A percentile compares a stretch with the other conserved stretches of the same genome.
phyloP scores from a whole-genome alignment of 1,140 invertebrate genomes.

The Gryllus bimaculatus region DNA sequence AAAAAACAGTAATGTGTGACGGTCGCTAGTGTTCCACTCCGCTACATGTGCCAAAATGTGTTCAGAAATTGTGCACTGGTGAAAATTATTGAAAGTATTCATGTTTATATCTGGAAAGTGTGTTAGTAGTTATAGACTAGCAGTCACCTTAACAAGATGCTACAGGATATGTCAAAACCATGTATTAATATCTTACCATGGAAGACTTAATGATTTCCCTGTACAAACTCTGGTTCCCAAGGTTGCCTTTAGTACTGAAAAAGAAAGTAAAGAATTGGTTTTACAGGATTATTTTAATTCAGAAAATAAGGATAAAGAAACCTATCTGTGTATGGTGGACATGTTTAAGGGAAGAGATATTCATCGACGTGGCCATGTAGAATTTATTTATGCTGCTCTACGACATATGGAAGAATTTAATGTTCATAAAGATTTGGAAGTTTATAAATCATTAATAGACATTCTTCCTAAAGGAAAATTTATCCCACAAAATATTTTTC shows the following conservation, averaged over 20 bases:
- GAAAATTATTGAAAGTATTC: too few species aligned
- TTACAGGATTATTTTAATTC: background rate
- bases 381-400: slow-evolving; percentile 87
- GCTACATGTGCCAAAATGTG: too few species aligned
- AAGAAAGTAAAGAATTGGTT: background rate
- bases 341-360: slow-evolving; percentile 52
- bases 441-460: slow-evolving; percentile 83
- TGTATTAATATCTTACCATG: background rate
- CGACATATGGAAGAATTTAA: slow-evolving; percentile 83
- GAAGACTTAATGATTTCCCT: background rate
- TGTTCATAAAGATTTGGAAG: slow-evolving; percentile 79
- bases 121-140: too few species aligned
- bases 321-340: slow-evolving; percentile 63
- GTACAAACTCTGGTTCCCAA: background rate
- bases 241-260: background rate
- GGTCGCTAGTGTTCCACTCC: too few species aligned
- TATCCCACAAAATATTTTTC: slow-evolving; percentile 68
- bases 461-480: slow-evolving; percentile 88
- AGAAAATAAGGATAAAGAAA: slow-evolving; percentile 57
- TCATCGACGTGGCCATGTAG: slow-evolving; percentile 68
- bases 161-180: too few species aligned
- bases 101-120: too few species aligned
- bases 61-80: too few species aligned
- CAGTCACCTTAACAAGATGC: too few species aligned
- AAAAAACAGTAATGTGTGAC: too few species aligned